phyloP scores from a whole-genome alignment of 2,888 invertebrate genomes.

The Drosophila diplacantha region DNA sequence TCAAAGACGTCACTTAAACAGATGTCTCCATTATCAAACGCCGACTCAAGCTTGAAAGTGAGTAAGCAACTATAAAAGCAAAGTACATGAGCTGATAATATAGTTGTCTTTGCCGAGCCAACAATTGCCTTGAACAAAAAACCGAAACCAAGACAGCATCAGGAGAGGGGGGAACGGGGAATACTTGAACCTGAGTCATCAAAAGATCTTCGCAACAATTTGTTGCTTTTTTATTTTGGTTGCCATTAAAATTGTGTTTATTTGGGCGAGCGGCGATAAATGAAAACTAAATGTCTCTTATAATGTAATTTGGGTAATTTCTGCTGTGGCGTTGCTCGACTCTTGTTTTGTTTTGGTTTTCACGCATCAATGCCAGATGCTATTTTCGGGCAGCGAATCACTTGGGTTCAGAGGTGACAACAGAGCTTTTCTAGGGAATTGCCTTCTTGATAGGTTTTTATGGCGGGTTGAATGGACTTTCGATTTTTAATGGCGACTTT shows the following conservation, averaged over 20 bases:
- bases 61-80: conserved; percentile 20
- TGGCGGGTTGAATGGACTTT: conserved; percentile 63
- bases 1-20: conserved; percentile 12
- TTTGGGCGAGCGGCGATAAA: conserved; percentile 38
- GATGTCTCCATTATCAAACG: conserved; percentile 30
- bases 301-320: conserved; percentile 58
- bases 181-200: conserved; percentile 28
- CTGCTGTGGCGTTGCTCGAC: conserved; percentile 2
- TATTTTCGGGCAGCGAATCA: conserved; percentile 54
- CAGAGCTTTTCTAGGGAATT: conserved; percentile 22
- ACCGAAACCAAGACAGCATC: conserved; percentile 19
- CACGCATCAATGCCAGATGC: conserved; percentile 62
- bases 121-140: conserved; percentile 31
- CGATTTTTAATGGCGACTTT: conserved; percentile 43
- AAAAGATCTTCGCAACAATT: conserved; percentile 30
- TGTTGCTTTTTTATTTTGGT: conserved; percentile 15
- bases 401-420: conserved; percentile 41
- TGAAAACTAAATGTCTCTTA: conserved; percentile 54
- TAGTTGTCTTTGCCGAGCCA: conserved; percentile 17
- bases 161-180: conserved; percentile 7
- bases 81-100: conserved; percentile 37
- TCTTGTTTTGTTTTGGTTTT: conserved; percentile 34
- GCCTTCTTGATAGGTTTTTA: conserved; percentile 8
- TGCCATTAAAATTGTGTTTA: conserved; percentile 17
- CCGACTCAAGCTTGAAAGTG: conserved; percentile 25